These are phyloP conservation scores for Pristionchus japonicus DNA, from an alignment of 2,888 invertebrate genomes.

Conservation along the genomic window DNA sequence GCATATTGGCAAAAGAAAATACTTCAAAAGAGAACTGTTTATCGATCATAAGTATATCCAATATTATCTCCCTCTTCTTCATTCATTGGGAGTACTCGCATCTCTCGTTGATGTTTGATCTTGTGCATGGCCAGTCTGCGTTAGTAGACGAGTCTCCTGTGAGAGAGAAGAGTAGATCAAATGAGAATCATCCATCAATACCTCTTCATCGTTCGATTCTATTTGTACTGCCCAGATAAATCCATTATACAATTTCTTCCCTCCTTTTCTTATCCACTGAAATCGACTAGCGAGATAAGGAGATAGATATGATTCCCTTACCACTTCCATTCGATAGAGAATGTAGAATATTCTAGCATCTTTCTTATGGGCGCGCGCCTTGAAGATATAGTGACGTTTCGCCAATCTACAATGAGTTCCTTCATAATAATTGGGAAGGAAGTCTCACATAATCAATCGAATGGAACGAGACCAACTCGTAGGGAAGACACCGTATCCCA, in stretches of 20 bases:
- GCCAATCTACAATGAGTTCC: not conserved
- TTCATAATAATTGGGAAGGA: not conserved
- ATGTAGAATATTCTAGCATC: not conserved
- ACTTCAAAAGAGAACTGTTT: not conserved
- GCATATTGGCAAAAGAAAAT: not conserved
- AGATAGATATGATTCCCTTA: not conserved
- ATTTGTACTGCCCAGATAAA: not conserved
- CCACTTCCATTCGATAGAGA: not conserved
- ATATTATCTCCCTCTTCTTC: not conserved
- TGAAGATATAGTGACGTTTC: not conserved
- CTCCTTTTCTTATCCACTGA: not conserved
- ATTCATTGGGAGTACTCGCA: not conserved
- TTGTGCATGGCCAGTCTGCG: not conserved
- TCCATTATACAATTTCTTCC: not conserved
- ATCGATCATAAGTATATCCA: not conserved
- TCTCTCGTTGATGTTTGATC: not conserved
- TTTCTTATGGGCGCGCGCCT: not conserved
- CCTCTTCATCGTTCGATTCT: not conserved
- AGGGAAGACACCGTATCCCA: not conserved
- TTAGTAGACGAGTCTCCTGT: not conserved
- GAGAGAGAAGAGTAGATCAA: not conserved
- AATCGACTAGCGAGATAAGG: not conserved
- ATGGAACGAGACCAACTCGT: not conserved
- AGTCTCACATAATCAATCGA: not conserved
- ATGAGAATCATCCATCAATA: not conserved